phyloP scores from a whole-genome alignment of 2,888 invertebrate genomes.

The Athetis lepigone region DNA sequence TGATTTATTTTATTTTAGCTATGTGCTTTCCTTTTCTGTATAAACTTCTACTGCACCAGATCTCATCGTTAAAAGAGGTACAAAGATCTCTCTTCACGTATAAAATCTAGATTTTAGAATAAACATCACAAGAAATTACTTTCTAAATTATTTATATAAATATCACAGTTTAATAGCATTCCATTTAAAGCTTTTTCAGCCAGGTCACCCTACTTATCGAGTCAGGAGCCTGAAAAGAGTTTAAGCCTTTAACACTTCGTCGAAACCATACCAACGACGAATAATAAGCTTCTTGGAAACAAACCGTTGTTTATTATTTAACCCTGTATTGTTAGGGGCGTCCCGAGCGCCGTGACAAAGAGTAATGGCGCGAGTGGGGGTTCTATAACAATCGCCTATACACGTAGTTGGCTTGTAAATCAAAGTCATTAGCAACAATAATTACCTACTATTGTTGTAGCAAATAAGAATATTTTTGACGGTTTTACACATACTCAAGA shows the following conservation, averaged over 20 bases:
- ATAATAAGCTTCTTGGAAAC: conserved; percentile 61
- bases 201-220: neutral
- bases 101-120: no score
- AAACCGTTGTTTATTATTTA: conserved; percentile 69
- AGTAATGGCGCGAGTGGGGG: conserved; percentile 59
- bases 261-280: conserved; percentile 47
- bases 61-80: no score
- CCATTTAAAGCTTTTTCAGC: conserved; percentile 1
- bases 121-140: no score
- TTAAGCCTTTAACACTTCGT: conserved; percentile 31
- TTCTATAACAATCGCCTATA: conserved; percentile 64
- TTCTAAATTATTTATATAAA: neutral
- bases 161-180: neutral
- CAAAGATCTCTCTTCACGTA: no score
- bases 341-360: conserved; percentile 64
- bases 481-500: neutral
- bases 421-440: conserved; percentile 64
- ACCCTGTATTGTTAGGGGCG: conserved; percentile 64
- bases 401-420: conserved; percentile 67
- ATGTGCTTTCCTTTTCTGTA: no score
- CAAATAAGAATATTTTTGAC: conserved; percentile 5
- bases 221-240: neutral
- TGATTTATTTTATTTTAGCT: no score
- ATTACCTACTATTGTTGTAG: conserved; percentile 33
- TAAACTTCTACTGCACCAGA: no score